Evolutionary conservation across 30 jellyfish, hydroid and myxozoan species (phyloP), one percentile per base, ranked within the genome.

Genomic region (Aurelia sp.): DNA sequence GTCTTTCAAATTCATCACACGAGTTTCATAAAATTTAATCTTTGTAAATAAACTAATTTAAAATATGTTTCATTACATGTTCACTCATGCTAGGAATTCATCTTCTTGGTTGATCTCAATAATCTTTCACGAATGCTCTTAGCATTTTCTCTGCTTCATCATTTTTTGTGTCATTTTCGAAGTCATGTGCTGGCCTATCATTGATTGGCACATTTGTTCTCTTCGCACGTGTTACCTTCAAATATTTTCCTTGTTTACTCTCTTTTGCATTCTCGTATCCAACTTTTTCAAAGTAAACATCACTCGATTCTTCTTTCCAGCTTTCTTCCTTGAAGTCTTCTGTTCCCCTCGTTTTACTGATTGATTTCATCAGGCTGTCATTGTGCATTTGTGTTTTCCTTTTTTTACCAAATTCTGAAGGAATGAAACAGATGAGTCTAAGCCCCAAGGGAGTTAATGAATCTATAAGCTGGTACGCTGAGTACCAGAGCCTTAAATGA

Each of bases 401-500:
- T 62, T 78, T 78, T 17, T 78, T 78, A 57, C 89, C 89, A 6
- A 78, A 64, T 51, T 33, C 89, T 78, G 58, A 62, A 62, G 20
- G 30, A 18, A 47, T 3, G 61, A 44, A 44, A 44, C 55, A 10
- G 55, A 44, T 7, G 8, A 44, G 55, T 5, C 15, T 44, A 44
- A 44, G 55, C 10, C 55, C 55, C 8, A 9, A 7, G 3, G 10
- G 55, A 44, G 55, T 7, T 13, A 2, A 44, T 44, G 3, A 6
- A 44, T 44, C 2, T 7, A 5, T 10, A 4, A 44, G 55, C 16
- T 8, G 55, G 55, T 44, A 5, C 55, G 4, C 13, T 44, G 13
- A 2, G 55, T 9, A 44, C 1, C 15, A 44, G 55, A 44, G 15
- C 55, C 55, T 44, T 13, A 6, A 44, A 44, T 44, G 15, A 6